Evolutionary conservation across 2,888 invertebrate genomes (phyloP).

Genomic region (Drosophila mulleri): DNA sequence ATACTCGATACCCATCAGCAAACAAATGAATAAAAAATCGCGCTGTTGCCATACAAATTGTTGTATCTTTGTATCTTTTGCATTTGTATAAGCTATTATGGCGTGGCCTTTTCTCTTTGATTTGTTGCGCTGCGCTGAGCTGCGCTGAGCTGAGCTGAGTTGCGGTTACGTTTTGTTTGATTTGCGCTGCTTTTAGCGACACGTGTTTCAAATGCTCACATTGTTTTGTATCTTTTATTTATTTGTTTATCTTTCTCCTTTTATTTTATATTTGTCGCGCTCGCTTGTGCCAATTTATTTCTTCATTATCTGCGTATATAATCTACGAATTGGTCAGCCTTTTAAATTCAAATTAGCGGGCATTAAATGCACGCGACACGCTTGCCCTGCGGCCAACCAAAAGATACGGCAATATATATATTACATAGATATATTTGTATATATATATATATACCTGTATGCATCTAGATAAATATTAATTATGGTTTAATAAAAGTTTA

Average conservation of each 20-base stretch:
- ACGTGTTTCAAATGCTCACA: conserved; percentile 75
- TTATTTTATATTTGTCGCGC: conserved; percentile 33
- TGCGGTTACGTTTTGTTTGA: conserved; percentile 55
- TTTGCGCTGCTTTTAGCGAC: conserved; percentile 62
- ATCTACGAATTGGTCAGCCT: conserved; percentile 70
- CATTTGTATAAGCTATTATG: conserved; percentile 45
- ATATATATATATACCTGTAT: not conserved
- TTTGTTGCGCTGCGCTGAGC: conserved; percentile 45
- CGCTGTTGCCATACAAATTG: conserved; percentile 48
- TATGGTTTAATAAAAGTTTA: conserved; percentile 13
- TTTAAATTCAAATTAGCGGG: conserved; percentile 76
- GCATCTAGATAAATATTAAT: not conserved
- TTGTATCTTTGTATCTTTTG: conserved; percentile 33
- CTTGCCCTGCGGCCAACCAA: conserved; percentile 14
- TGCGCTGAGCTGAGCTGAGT: conserved; percentile 47
- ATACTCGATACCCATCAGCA: conserved; percentile 1
- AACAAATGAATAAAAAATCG: not conserved
- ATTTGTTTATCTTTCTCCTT: conserved; percentile 13
- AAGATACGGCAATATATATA: conserved; percentile 9
- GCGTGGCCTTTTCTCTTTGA: conserved; percentile 50
- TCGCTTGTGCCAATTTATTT: conserved; percentile 72
- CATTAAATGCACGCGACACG: conserved; percentile 73
- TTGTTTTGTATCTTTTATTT: conserved; percentile 42
- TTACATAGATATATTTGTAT: not conserved
- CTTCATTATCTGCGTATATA: conserved; percentile 67